Evolutionary conservation across 2,888 invertebrate genomes (phyloP).

Genomic region (Leptopilina syphax): DNA sequence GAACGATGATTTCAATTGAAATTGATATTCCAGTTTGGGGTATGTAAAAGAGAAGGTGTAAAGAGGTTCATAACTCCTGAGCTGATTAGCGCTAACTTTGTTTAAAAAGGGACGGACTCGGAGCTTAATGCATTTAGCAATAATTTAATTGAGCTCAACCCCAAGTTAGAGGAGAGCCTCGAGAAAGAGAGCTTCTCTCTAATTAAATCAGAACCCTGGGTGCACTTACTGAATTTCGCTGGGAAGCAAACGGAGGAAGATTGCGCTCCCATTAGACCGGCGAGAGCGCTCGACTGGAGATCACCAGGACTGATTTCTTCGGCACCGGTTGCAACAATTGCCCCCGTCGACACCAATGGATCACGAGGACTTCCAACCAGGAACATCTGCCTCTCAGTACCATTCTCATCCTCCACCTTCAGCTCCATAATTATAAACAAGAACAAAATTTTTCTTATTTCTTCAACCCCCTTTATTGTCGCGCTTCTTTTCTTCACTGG

Average conservation of each 20-base stretch:
- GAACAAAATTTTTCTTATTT: not conserved
- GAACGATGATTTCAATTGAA: not conserved
- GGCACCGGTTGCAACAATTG: conserved; percentile 66
- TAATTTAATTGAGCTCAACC: conserved; percentile 76
- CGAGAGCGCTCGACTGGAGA: conserved; percentile 72
- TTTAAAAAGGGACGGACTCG: conserved; percentile 67
- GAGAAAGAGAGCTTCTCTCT: conserved; percentile 62
- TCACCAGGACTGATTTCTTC: conserved; percentile 71
- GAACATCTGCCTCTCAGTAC: conserved; percentile 70
- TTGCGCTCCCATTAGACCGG: conserved; percentile 73
- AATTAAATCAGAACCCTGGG: conserved; percentile 68
- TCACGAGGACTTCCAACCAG: conserved; percentile 72
- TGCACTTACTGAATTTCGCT: conserved; percentile 75
- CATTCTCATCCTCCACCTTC: conserved; percentile 71
- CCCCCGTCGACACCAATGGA: conserved; percentile 72
- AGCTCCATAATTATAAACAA: conserved; percentile 65
- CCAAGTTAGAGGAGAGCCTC: conserved; percentile 61
- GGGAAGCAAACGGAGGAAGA: conserved; percentile 75
- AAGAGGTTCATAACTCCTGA: conserved; percentile 68
- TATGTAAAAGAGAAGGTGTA: conserved; percentile 20
- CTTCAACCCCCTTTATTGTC: not conserved
- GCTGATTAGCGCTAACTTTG: conserved; percentile 73
- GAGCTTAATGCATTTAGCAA: conserved; percentile 76
- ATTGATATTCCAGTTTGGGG: not conserved
- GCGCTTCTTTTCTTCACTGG: not conserved